These are phyloP conservation scores for Delia radicum DNA, from an alignment of 1,140 invertebrate genomes.

Conservation along the genomic window DNA sequence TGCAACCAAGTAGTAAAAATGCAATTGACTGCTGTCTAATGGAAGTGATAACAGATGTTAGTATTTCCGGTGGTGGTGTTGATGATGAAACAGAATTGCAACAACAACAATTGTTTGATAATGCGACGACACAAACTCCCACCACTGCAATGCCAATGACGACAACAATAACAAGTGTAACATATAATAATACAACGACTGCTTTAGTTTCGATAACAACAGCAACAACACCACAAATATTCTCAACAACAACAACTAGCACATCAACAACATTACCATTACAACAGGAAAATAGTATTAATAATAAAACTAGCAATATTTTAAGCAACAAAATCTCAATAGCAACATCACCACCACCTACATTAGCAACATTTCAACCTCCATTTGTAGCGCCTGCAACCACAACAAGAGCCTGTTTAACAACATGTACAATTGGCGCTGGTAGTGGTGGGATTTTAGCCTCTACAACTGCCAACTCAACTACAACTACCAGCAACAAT, in stretches of 20 bases:
- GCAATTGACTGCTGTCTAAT: slow-evolving; percentile 10
- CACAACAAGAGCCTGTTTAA: no score
- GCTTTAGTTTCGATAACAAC: not conserved
- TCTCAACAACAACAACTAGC: not conserved
- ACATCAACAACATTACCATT: not conserved
- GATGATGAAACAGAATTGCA: not conserved
- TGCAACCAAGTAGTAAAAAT: slow-evolving; percentile 6
- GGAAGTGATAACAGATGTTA: slow-evolving; percentile 1
- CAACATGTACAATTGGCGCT: no score
- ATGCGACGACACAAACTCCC: not conserved
- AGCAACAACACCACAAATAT: not conserved
- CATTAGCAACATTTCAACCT: not conserved
- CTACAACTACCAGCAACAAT: slow-evolving; percentile 25
- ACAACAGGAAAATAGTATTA: not conserved
- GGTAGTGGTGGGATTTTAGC: no score
- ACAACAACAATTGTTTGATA: not conserved
- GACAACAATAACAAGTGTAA: slow-evolving; percentile 5
- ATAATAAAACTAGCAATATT: not conserved
- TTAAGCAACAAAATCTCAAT: not conserved
- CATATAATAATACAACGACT: slow-evolving; percentile 10
- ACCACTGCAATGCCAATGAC: not conserved
- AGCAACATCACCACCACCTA: not conserved
- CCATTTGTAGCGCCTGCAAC: slow-evolving; percentile 15
- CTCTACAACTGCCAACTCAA: slow-evolving; percentile 43
- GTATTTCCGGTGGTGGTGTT: not conserved